A percentile compares a stretch with the other conserved stretches of the same genome.
phyloP scores from a whole-genome alignment of 2,888 invertebrate species.

The Spicauda simplicius region DNA sequence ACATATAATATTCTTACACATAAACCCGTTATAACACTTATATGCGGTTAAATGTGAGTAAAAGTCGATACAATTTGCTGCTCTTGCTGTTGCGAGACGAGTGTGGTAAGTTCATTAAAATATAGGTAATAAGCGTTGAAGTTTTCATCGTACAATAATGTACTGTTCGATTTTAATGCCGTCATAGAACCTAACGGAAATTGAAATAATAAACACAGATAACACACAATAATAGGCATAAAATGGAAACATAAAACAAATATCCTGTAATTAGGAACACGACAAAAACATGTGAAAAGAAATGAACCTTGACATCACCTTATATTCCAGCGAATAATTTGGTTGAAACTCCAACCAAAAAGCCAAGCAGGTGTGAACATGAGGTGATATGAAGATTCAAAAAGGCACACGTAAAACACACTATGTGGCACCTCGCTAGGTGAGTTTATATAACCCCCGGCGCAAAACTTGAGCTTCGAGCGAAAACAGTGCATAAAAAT shows the following conservation, averaged over 20 bases:
- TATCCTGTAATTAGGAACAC: constrained; percentile 5
- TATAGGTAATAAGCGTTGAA: background rate
- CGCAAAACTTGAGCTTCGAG: constrained; percentile 23
- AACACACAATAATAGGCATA: constrained; percentile 55
- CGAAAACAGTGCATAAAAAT: background rate
- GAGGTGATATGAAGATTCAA: constrained; percentile 40
- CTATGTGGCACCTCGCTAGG: constrained; percentile 15
- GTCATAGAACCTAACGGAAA: constrained; percentile 2
- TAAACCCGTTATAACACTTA: constrained; percentile 32
- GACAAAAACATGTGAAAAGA: background rate
- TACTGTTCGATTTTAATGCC: background rate
- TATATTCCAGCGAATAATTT: constrained; percentile 18
- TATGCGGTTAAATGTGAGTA: constrained; percentile 23
- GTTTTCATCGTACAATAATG: background rate
- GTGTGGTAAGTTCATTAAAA: background rate
- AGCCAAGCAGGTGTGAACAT: constrained; percentile 21
- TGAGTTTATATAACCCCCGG: constrained; percentile 16
- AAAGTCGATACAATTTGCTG: constrained; percentile 9
- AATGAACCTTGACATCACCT: constrained; percentile 57
- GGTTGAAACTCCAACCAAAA: background rate
- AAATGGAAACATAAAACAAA: constrained; percentile 48
- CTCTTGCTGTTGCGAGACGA: background rate
- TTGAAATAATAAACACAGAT: constrained; percentile 17
- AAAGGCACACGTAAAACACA: constrained; percentile 27
- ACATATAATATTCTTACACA: constrained; percentile 37